These are phyloP conservation scores for Danaus plexippus DNA, from an alignment of 1,140 invertebrate species.

Conservation along the genomic window DNA sequence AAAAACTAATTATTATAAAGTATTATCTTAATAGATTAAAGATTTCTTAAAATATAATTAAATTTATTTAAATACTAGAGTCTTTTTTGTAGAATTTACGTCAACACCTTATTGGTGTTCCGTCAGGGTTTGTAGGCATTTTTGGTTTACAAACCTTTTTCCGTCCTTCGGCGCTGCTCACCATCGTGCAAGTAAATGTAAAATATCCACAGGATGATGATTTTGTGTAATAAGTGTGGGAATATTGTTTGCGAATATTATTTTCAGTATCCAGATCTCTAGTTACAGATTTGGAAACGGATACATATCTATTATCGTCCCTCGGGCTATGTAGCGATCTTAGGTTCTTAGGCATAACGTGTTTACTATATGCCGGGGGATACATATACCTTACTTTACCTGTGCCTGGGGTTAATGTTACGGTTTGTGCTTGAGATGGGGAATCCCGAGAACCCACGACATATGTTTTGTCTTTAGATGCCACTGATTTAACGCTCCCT, in stretches of 20 bases:
- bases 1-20: too few species aligned
- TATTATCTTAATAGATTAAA: too few species aligned
- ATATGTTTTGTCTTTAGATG: slow-evolving; percentile 73
- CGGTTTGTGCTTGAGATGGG: slow-evolving; percentile 77
- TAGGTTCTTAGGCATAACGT: slow-evolving; percentile 59
- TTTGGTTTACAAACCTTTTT: slow-evolving; percentile 87
- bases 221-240: slow-evolving; percentile 87
- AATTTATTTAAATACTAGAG: slow-evolving; percentile 12
- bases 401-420: slow-evolving; percentile 72
- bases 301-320: slow-evolving; percentile 74
- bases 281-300: slow-evolving; percentile 83
- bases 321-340: slow-evolving; percentile 42
- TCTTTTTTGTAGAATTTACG: slow-evolving; percentile 10
- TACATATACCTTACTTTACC: slow-evolving; percentile 69
- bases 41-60: slow-evolving; percentile 6
- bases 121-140: slow-evolving; percentile 64
- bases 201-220: slow-evolving; percentile 89
- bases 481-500: slow-evolving; percentile 75
- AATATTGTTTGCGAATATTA: slow-evolving; percentile 75
- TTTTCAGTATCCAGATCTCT: slow-evolving; percentile 75
- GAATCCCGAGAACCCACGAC: slow-evolving; percentile 71
- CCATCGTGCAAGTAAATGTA: slow-evolving; percentile 85
- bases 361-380: slow-evolving; percentile 47
- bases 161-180: slow-evolving; percentile 81
- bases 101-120: slow-evolving; percentile 64